These are phyloP conservation scores for Zeugodacus cucurbitae DNA, from an alignment of 1,140 invertebrate species.

Conservation along the genomic window DNA sequence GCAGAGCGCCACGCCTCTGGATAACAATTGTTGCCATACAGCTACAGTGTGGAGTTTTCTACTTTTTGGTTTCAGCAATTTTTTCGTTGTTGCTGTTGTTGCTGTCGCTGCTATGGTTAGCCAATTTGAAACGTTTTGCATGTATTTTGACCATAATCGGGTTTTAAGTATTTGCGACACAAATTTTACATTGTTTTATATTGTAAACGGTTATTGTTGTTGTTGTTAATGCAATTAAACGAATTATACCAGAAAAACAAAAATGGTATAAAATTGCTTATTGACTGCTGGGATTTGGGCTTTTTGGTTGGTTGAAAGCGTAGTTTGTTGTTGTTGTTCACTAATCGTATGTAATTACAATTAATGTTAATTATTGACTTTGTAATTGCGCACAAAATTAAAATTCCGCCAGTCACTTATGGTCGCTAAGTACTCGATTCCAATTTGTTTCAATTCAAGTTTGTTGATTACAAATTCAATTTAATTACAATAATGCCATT, in stretches of 20 bases:
- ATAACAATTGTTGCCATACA: background rate
- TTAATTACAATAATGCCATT: background rate
- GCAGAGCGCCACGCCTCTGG: background rate
- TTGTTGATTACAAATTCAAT: background rate
- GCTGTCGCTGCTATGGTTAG: background rate
- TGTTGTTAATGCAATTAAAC: background rate
- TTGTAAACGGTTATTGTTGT: background rate
- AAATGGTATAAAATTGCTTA: background rate
- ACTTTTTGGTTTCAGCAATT: background rate
- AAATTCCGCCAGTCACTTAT: background rate
- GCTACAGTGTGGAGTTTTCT: background rate
- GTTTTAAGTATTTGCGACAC: slow-evolving; percentile 3
- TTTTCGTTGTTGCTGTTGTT: background rate
- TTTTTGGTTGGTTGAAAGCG: background rate
- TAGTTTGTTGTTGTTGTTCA: background rate
- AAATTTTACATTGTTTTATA: background rate
- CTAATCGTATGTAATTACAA: slow-evolving; percentile 6
- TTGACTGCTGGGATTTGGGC: slow-evolving; percentile 16
- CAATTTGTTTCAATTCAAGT: background rate
- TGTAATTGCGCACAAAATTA: slow-evolving; percentile 15
- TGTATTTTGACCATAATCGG: slow-evolving; percentile 30
- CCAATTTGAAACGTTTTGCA: background rate
- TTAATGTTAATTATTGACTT: slow-evolving; percentile 15
- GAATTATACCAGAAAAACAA: background rate
- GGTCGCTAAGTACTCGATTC: slow-evolving; percentile 3